These are phyloP conservation scores for Drosophila setifemur DNA, from an alignment of 1,140 invertebrate species.

Conservation along the genomic window DNA sequence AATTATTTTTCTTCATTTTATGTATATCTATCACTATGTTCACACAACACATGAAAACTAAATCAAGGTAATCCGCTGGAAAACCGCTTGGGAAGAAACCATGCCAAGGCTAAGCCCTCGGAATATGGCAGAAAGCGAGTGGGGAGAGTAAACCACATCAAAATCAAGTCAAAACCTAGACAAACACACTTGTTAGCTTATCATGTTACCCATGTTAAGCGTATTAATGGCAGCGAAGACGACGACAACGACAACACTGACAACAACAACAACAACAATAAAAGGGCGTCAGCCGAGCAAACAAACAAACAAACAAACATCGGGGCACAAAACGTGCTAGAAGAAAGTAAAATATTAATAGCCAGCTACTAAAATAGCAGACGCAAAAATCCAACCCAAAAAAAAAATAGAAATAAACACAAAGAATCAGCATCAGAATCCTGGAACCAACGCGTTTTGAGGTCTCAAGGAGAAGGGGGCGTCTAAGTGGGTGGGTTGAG, in stretches of 20 bases:
- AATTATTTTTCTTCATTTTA: too few species aligned
- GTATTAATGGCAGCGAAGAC: conserved; percentile 63
- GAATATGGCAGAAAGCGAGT: conserved; percentile 6
- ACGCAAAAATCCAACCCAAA: conserved; percentile 41
- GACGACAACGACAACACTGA: conserved; percentile 21
- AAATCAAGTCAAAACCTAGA: conserved; percentile 73
- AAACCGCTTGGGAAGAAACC: conserved; percentile 12
- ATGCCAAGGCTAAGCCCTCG: conserved; percentile 45
- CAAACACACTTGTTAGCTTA: conserved; percentile 79
- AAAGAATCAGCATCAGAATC: conserved; percentile 31
- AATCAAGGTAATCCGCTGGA: conserved; percentile 20
- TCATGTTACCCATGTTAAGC: conserved; percentile 79
- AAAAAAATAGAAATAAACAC: too few species aligned
- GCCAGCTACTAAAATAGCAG: conserved; percentile 72
- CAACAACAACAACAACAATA: conserved; percentile 29
- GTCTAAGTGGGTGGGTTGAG: not conserved
- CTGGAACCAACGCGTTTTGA: conserved; percentile 27
- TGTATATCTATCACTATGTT: too few species aligned
- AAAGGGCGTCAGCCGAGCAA: conserved; percentile 48
- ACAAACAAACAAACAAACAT: conserved; percentile 44
- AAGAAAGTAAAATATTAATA: conserved; percentile 74
- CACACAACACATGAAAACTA: not conserved
- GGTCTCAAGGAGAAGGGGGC: conserved; percentile 3
- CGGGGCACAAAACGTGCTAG: conserved; percentile 42
- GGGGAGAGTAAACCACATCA: conserved; percentile 45